These are phyloP conservation scores for Smutsia temminckii DNA, from an alignment of 2,797 vertebrate genomes.

Conservation along the genomic window DNA sequence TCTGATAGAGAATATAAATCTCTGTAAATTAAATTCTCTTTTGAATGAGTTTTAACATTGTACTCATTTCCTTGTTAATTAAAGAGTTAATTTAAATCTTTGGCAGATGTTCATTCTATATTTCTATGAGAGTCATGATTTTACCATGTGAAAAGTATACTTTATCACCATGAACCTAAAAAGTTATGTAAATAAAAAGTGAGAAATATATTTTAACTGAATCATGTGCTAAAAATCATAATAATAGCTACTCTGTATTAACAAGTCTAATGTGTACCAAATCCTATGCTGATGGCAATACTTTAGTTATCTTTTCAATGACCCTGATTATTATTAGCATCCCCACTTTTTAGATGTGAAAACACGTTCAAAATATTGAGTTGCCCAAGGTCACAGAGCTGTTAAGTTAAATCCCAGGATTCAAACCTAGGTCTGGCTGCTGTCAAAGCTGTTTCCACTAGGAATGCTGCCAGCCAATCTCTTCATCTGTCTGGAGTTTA, in stretches of 20 bases:
- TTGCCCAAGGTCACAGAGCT: background rate
- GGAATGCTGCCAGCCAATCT: background rate
- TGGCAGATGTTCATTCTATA: background rate
- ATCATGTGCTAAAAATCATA: background rate
- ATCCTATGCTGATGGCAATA: background rate
- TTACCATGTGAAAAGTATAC: background rate
- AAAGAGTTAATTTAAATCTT: conserved; percentile 31
- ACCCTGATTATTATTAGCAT: background rate
- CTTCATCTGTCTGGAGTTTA: background rate
- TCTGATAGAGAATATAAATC: background rate
- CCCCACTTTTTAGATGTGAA: background rate
- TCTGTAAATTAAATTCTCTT: background rate
- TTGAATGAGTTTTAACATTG: conserved; percentile 5
- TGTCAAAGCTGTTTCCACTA: background rate
- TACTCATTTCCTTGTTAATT: background rate
- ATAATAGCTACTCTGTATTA: background rate
- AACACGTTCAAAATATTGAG: background rate
- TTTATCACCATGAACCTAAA: background rate
- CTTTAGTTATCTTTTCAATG: background rate
- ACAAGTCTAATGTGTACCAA: background rate
- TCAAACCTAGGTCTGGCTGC: background rate
- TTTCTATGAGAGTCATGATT: background rate
- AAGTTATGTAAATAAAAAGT: conserved; percentile 23
- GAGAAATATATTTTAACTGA: background rate
- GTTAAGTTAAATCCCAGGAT: background rate